Evolutionary conservation across 1,140 invertebrate genomes (phyloP), one percentile per base, ranked within the genome.

Genomic region (Pseudobourletiella spinata): DNA sequence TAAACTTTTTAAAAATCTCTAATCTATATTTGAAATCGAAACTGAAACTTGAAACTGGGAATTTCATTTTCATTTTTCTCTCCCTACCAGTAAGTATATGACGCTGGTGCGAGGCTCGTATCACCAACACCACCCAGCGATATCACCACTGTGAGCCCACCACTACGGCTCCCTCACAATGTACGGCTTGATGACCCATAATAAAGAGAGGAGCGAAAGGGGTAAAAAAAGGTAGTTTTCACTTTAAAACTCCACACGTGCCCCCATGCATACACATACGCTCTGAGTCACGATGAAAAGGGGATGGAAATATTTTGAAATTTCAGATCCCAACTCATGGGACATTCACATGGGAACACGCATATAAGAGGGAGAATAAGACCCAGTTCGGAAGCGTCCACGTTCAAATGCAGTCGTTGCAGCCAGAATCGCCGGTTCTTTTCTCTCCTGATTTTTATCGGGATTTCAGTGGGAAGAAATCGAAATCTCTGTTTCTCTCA

Each of bases 1-100:
- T 28, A 11, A 39, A 52, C 11, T 51, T 59, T 58, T 61, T 65
- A 58, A 60, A 61, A 65, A 57, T 57, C 29, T 57, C 42, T 66
- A 66, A 66, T 66, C 64, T 62, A 46, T 51, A 61, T 62, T 66
- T 59, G 57, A 66, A 66, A 66, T 66, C 64, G 35, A 57, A 62
- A 62, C 29, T 58, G 30, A 58, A 35, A 52, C 48, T 54, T 51
- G 48, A 51, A n/a, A 51, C 22, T 3, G 14, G 48, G 25, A 51
- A 26, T 51, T 51, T 51, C 4, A 51, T 51, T 51, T 51, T 51
- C 48, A 51, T 51, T 51, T 51, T 51, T 25, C 48, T 22, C 48
- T 26, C 48, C 24, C 14, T 51, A 8, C 24, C n/a, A n/a, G n/a
- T n/a, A n/a, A n/a, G n/a, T n/a, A n/a, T n/a, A n/a, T n/a, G n/a